Conservation (phyloP, 30 jellyfish, hydroid and myxozoan species). For the Pseudorhiza aurosa region DNA sequence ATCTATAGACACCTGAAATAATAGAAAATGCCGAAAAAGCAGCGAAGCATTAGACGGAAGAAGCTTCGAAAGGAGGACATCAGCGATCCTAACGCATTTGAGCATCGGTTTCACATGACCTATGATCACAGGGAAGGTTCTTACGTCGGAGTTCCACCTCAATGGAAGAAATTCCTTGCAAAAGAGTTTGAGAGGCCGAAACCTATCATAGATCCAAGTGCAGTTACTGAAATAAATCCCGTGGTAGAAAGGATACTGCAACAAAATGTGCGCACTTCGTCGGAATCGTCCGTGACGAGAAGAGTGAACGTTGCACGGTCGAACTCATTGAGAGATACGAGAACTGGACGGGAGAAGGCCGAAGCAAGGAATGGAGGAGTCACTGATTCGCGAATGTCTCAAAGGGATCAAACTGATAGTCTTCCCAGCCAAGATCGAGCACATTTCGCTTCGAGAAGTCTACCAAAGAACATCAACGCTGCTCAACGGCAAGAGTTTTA, state of each 20-base stretch:
- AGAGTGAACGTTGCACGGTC: constrained; percentile 93
- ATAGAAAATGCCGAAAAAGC: constrained; percentile 57
- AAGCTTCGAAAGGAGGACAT: constrained; percentile 88
- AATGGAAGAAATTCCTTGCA: constrained; percentile 92
- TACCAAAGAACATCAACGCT: constrained; percentile 85
- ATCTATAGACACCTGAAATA: too few species aligned
- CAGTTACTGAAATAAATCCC: constrained; percentile 95
- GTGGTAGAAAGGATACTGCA: constrained; percentile 63
- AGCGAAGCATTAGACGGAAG: constrained; percentile 61
- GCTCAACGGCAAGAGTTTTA: constrained; percentile 80
- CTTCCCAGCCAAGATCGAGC: constrained; percentile 84
- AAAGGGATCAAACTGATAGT: constrained; percentile 27
- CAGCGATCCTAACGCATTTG: constrained; percentile 80
- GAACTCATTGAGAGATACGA: constrained; percentile 82
- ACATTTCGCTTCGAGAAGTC: constrained; percentile 83
- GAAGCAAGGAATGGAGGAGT: constrained; percentile 53
- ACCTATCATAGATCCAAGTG: constrained; percentile 91
- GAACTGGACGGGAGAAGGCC: constrained; percentile 64
- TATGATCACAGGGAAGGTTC: constrained; percentile 93
- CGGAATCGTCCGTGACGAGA: constrained; percentile 39
- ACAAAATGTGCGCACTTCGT: constrained; percentile 58
- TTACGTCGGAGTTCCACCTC: constrained; percentile 95
- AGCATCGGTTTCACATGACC: constrained; percentile 95
- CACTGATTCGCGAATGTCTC: constrained; percentile 13
- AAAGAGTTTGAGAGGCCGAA: constrained; percentile 94